Evolutionary conservation across 2,888 invertebrate species (phyloP).

Genomic region (Drosophila pullipes): DNA sequence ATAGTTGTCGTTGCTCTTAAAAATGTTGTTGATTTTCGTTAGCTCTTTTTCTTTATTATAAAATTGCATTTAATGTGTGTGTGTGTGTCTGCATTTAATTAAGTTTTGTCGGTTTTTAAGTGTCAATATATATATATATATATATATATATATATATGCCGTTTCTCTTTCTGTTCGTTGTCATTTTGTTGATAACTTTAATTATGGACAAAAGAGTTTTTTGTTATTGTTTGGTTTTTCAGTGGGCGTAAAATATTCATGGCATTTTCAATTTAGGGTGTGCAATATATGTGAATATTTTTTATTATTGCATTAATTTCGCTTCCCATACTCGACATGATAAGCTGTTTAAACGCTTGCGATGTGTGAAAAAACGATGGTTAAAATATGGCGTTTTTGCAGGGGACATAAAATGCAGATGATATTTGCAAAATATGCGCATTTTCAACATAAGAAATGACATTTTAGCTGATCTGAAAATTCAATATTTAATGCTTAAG

Average conservation of each 20-base stretch:
- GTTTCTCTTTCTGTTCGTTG: conserved; percentile 3
- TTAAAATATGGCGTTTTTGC: conserved; percentile 27
- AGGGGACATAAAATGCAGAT: conserved; percentile 20
- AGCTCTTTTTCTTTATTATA: conserved; percentile 11
- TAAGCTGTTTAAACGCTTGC: conserved; percentile 54
- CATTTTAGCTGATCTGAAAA: not conserved
- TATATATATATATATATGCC: not conserved
- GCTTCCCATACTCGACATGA: conserved; percentile 40
- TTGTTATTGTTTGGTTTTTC: conserved; percentile 32
- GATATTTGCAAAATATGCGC: conserved; percentile 26
- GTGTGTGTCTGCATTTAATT: conserved; percentile 67
- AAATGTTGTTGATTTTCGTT: conserved; percentile 24
- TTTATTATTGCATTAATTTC: conserved; percentile 11
- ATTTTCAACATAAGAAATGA: conserved; percentile 1
- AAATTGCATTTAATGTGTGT: conserved; percentile 19
- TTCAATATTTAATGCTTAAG: not conserved
- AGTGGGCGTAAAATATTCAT: conserved; percentile 60
- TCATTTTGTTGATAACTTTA: conserved; percentile 59
- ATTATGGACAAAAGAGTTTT: conserved; percentile 31
- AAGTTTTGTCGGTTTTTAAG: conserved; percentile 71
- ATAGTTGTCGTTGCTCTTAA: conserved; percentile 13
- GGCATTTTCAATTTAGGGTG: conserved; percentile 58
- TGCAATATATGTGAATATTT: conserved; percentile 20
- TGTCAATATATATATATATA: conserved; percentile 9
- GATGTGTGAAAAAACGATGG: conserved; percentile 21